phyloP scores from a whole-genome alignment of 2,888 invertebrate species.

The Drosophila anomalata region DNA sequence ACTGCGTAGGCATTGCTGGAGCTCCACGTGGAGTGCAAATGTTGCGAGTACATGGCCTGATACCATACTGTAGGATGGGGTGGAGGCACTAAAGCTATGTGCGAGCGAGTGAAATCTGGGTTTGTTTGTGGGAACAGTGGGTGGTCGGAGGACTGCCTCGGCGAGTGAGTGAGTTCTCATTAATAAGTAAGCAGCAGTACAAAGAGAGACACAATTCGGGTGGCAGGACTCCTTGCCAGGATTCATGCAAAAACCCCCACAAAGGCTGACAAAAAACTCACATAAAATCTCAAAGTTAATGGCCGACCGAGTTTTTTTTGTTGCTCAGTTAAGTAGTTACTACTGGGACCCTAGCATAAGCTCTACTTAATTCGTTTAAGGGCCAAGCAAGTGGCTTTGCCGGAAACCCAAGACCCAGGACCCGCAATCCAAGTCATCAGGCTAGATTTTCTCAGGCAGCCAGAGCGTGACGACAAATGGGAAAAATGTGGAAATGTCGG shows the following conservation, averaged over 20 bases:
- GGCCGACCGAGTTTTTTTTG: constrained; percentile 34
- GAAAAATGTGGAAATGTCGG: constrained; percentile 4
- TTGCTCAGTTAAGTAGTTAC: constrained; percentile 53
- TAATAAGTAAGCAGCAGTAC: constrained; percentile 62
- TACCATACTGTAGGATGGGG: neutral
- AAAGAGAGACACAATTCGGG: constrained; percentile 33
- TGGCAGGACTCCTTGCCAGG: constrained; percentile 12
- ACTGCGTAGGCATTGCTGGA: constrained; percentile 33
- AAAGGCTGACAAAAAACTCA: constrained; percentile 39
- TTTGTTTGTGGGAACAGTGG: neutral
- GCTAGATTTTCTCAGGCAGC: neutral
- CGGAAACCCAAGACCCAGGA: constrained; percentile 12
- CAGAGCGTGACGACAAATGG: constrained; percentile 17
- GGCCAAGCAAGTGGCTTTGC: constrained; percentile 46
- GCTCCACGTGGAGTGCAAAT: constrained; percentile 37
- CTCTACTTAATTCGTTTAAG: constrained; percentile 65
- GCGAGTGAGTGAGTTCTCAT: constrained; percentile 47
- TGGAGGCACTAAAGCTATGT: neutral
- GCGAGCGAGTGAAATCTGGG: constrained; percentile 20
- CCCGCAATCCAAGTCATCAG: constrained; percentile 5
- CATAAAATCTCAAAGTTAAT: constrained; percentile 68
- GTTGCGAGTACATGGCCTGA: constrained; percentile 18
- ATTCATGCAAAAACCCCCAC: constrained; percentile 19
- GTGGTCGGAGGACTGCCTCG: neutral
- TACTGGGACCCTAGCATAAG: constrained; percentile 51